A percentile compares a stretch with the other conserved stretches of the same genome.
Evolutionary conservation across 2,797 vertebrate genomes (phyloP).

Genomic region (Hippopotamyrus pictus): DNA sequence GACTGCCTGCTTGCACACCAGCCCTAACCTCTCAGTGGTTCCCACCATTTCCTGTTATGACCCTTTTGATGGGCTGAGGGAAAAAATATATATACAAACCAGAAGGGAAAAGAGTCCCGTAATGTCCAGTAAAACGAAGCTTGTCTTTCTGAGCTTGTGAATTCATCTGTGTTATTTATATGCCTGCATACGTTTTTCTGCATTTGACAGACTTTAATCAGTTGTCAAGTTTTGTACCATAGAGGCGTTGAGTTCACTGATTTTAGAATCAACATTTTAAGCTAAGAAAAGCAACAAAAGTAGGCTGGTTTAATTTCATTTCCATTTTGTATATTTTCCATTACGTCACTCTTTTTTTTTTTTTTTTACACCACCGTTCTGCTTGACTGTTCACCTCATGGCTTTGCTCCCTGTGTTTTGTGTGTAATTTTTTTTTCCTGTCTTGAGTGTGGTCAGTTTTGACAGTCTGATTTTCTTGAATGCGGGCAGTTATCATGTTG

Average conservation of each 20-base stretch:
- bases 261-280: conserved; percentile 33
- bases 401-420: background rate
- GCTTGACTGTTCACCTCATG: background rate
- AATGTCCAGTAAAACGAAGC: conserved; percentile 64
- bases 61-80: conserved; percentile 38
- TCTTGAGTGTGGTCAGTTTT: background rate
- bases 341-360: conserved; percentile 43
- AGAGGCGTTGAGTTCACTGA: conserved; percentile 28
- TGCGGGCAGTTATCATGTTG: conserved; percentile 15
- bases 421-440: background rate
- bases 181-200: conserved; percentile 59
- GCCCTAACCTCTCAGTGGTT: conserved; percentile 49
- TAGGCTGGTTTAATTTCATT: conserved; percentile 29
- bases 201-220: conserved; percentile 43
- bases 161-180: conserved; percentile 64
- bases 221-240: conserved; percentile 44
- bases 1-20: conserved; percentile 63
- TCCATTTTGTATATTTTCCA: conserved; percentile 5
- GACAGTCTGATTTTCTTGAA: conserved; percentile 39
- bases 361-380: conserved; percentile 40
- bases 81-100: background rate
- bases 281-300: conserved; percentile 50
- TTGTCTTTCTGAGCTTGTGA: conserved; percentile 75
- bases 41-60: conserved; percentile 39
- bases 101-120: conserved; percentile 50